Conservation (phyloP, 2,797 vertebrate genomes). For the Neoniphon sammara region DNA sequence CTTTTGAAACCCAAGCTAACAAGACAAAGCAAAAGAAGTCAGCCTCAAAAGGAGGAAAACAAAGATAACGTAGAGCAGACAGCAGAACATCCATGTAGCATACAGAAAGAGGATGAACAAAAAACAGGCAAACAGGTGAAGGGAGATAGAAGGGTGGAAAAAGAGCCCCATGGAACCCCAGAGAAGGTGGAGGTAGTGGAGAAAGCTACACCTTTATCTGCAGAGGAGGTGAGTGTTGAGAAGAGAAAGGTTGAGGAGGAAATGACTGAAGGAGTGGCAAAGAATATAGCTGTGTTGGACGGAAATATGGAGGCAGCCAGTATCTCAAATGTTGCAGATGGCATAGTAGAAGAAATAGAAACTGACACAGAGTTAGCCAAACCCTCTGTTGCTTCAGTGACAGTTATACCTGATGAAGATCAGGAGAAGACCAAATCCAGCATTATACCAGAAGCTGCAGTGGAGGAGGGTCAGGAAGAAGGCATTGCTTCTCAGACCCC, state of each 20-base stretch:
- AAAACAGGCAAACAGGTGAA: neutral
- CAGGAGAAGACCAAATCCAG: neutral
- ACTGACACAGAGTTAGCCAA: neutral
- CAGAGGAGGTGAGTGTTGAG: slow-evolving; percentile 6
- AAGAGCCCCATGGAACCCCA: slow-evolving; percentile 4
- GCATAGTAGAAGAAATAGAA: neutral
- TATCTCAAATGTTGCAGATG: too few relatives aligned
- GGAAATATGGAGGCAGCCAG: neutral
- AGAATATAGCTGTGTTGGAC: neutral
- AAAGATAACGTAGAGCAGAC: neutral
- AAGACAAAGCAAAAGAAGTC: neutral
- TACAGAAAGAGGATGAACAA: slow-evolving; percentile 10
- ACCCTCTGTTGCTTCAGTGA: slow-evolving; percentile 1
- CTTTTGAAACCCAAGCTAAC: neutral
- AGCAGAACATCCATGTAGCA: neutral
- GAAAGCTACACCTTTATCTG: neutral
- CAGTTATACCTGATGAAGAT: neutral
- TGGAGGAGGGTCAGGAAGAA: slow-evolving; percentile 7
- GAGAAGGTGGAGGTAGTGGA: slow-evolving; percentile 1
- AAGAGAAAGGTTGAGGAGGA: neutral
- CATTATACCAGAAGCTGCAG: neutral
- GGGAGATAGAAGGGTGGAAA: neutral
- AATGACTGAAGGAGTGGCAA: slow-evolving; percentile 2
- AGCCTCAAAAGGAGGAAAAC: slow-evolving; percentile 2
- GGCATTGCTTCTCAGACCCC: neutral